phyloP scores from a whole-genome alignment of 2,113 vertebrate species.

The Falco punctatus region DNA sequence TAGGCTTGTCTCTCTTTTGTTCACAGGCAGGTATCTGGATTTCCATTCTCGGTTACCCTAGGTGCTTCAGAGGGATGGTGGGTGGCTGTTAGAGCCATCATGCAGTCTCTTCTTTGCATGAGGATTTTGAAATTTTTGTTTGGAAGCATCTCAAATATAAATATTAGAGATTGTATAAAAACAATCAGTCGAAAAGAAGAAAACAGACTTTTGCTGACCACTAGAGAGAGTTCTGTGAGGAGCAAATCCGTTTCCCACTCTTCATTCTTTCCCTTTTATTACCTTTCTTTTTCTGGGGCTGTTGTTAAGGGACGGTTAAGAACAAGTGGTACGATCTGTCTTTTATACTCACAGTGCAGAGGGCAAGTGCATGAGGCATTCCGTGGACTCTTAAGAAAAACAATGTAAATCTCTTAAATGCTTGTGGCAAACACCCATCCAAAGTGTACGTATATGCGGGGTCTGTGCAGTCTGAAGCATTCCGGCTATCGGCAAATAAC shows the following conservation, averaged over 20 bases:
- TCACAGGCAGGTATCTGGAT: not conserved
- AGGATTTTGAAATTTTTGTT: not conserved
- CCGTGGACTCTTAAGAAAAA: not conserved
- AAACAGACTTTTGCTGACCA: not conserved
- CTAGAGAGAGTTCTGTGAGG: not conserved
- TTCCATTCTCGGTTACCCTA: not conserved
- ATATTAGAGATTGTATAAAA: not conserved
- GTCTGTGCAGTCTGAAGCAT: not conserved
- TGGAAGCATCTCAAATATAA: not conserved
- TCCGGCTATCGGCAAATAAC: not conserved
- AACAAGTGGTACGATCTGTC: not conserved
- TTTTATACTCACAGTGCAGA: not conserved
- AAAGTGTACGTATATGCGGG: accelerated
- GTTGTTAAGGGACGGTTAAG: not conserved
- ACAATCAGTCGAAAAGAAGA: not conserved
- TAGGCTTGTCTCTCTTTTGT: not conserved
- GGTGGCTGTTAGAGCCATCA: not conserved
- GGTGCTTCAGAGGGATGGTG: not conserved
- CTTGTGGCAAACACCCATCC: not conserved
- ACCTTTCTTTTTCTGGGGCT: not conserved
- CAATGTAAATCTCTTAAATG: not conserved
- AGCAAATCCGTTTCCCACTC: not conserved
- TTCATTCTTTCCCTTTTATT: not conserved
- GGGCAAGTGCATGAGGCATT: not conserved
- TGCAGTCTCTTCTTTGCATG: not conserved